These are phyloP conservation scores for Halichoerus grypus DNA, from an alignment of 2,113 vertebrate genomes.

Conservation along the genomic window DNA sequence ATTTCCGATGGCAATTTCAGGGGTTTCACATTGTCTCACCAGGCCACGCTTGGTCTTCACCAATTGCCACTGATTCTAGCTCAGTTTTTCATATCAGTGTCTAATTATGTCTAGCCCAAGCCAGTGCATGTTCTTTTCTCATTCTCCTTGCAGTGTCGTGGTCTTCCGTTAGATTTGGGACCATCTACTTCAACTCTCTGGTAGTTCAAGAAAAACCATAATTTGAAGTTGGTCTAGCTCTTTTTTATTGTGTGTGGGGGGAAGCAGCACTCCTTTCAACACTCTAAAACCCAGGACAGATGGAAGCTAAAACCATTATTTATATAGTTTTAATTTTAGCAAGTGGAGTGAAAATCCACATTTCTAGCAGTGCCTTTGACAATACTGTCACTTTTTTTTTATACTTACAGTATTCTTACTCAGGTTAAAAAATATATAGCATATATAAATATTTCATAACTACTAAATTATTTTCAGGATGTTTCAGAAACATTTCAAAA, in stretches of 20 bases:
- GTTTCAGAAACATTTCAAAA: slow-evolving; percentile 47
- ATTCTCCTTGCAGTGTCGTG: background rate
- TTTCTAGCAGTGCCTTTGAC: background rate
- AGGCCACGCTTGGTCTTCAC: background rate
- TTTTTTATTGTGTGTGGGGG: background rate
- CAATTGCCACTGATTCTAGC: background rate
- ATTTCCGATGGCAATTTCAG: background rate
- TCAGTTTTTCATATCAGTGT: background rate
- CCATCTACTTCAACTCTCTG: background rate
- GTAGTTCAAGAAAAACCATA: background rate
- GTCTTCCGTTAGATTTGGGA: background rate
- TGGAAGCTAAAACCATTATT: slow-evolving; percentile 8
- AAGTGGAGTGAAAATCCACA: background rate
- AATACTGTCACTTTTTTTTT: background rate
- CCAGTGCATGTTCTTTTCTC: background rate
- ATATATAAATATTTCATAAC: slow-evolving; percentile 48
- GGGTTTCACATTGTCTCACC: background rate
- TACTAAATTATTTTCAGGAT: slow-evolving; percentile 46
- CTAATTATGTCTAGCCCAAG: background rate
- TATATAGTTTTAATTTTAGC: slow-evolving; percentile 13
- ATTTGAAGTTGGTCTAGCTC: slow-evolving; percentile 1
- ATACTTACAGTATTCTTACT: background rate
- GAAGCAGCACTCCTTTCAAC: background rate
- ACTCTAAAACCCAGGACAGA: background rate
- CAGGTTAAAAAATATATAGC: background rate